Percentiles rank a stretch among this genome's conserved stretches.
phyloP scores from a whole-genome alignment of 2,797 vertebrate species.

The Hydrocynus forskahlii region DNA sequence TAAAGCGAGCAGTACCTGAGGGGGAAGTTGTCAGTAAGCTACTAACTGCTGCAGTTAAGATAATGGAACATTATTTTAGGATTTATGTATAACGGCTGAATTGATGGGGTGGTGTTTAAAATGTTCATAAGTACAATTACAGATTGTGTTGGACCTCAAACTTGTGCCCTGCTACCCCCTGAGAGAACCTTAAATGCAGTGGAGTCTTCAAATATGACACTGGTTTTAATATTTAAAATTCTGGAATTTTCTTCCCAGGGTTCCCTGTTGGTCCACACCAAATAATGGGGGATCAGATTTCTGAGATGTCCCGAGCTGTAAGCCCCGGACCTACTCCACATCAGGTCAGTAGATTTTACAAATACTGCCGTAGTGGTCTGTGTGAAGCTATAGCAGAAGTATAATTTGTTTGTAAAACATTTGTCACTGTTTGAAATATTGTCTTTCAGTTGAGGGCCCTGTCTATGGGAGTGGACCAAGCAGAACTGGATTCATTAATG shows the following conservation, averaged over 20 bases:
- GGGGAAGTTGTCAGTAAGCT: no score
- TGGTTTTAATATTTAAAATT: no score
- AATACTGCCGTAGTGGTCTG: neutral
- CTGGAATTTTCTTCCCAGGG: slow-evolving; percentile 47
- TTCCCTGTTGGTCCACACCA: slow-evolving; percentile 71
- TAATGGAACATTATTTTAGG: no score
- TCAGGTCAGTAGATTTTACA: slow-evolving; percentile 56
- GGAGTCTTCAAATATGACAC: no score
- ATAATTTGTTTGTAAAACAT: neutral
- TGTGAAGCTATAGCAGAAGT: neutral
- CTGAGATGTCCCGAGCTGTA: slow-evolving; percentile 84
- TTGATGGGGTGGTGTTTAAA: no score
- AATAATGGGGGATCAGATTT: slow-evolving; percentile 87
- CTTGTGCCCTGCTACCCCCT: no score
- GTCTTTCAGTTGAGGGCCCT: slow-evolving; percentile 83
- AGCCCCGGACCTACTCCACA: slow-evolving; percentile 83
- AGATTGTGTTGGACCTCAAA: no score
- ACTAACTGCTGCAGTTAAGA: no score
- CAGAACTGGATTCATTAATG: slow-evolving; percentile 86
- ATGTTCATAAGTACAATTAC: no score
- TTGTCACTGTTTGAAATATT: neutral
- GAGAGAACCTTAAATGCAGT: no score
- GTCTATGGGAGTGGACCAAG: slow-evolving; percentile 84
- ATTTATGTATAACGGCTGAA: no score
- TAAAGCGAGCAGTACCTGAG: no score